Base-by-base conservation (phyloP, 1,140 invertebrate genomes). In the Philopotamus ludificatus region DNA sequence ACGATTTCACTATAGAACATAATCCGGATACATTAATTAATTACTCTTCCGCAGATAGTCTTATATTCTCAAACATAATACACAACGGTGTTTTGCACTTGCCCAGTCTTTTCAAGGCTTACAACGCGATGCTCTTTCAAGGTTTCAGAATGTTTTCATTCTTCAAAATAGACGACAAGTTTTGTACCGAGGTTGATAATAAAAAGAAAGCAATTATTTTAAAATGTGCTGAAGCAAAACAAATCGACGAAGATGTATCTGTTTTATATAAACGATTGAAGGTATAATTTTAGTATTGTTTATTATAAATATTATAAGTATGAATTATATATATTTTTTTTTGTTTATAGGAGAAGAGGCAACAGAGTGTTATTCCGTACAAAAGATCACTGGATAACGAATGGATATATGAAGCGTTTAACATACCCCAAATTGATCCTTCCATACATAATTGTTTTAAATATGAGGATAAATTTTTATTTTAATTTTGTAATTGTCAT, bases 21-120 rank as follows among this genome's bases (percentile, higher is more conserved):
- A 45, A 66, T 60, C 18, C 16, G 15, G 21, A 20, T 16, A n/a
- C 16, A 10, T 63, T 63, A 26, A 25, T 26, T 21, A 44, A 39
- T 28, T 9, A 42, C 22, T 20, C 15, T 16, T 67, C 34, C 59
- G 66, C 63, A 42, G 60, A 49, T 26, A 10, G 25, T 22, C 25
- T 60, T 18, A 45, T 51, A n/a, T 12, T 62, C 9, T 12, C 26
- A 9, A 61, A 64, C 23, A 41, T 64, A 3, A 63, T 65, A 8
- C 10, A 58, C 45, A 59, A 69, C 58, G 51, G 50, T 16, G 41
- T 65, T 2, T 55, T 70, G 21, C 23, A 66, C 61, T 70, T 70
- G n/a, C 64, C 68, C 3, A 64, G 54, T 59, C 41, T 70, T 1
- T 59, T 70, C n/a, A 51, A 57, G 26, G 59, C 64, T 16, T 70